A percentile compares a stretch with the other conserved stretches of the same genome.
phyloP scores from a whole-genome alignment of 92 coral and sea anemone species.

The Bergia puertoricense region DNA sequence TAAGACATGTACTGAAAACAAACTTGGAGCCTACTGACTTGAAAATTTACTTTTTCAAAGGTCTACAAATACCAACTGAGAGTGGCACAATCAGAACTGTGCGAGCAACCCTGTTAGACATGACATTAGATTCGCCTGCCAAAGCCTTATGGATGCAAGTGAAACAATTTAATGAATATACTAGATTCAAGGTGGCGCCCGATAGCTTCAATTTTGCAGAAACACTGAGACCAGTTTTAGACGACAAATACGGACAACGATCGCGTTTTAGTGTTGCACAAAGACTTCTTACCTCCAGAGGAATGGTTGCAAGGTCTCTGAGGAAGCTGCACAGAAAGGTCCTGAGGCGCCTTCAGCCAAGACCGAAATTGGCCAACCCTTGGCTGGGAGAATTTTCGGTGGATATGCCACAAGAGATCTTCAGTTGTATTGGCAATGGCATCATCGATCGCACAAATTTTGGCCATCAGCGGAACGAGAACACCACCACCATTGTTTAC shows the following conservation, averaged over 20 bases:
- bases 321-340: background rate
- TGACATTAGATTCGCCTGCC: constrained; percentile 16
- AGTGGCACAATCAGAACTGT: too few species aligned
- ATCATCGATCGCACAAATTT: constrained; percentile 9
- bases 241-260: constrained; percentile 1
- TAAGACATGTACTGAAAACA: too few species aligned
- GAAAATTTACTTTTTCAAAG: too few species aligned
- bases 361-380: background rate
- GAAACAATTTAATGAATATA: too few species aligned
- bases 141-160: background rate
- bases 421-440: constrained; percentile 5
- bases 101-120: too few species aligned
- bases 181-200: constrained; percentile 31
- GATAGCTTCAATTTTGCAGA: constrained; percentile 36
- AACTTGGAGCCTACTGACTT: too few species aligned
- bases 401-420: background rate
- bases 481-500: constrained; percentile 5
- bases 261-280: background rate
- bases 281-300: background rate
- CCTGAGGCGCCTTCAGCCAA: constrained; percentile 14
- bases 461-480: background rate
- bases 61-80: too few species aligned
- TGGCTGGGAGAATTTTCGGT: constrained; percentile 12
- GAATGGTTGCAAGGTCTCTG: constrained; percentile 10
- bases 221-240: constrained; percentile 19